These are phyloP conservation scores for Parelbella ahira DNA, from an alignment of 2,888 invertebrate species.

Conservation along the genomic window DNA sequence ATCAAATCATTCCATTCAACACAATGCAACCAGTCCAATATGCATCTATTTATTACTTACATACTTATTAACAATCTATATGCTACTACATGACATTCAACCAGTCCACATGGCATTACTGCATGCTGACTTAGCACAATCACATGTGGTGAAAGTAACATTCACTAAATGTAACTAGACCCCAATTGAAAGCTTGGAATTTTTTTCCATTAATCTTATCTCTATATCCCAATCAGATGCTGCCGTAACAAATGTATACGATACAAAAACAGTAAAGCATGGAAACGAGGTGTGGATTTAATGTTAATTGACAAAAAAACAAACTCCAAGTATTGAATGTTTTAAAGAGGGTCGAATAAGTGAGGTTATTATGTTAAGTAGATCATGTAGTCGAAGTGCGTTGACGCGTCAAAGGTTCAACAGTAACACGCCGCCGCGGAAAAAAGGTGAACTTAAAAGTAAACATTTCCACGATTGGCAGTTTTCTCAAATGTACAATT, in stretches of 20 bases:
- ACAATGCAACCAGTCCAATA: too few species aligned
- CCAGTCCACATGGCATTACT: constrained; percentile 17
- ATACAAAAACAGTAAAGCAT: neutral
- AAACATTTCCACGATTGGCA: constrained; percentile 2
- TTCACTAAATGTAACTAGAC: constrained; percentile 45
- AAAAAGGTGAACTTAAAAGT: constrained; percentile 11
- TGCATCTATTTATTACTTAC: too few species aligned
- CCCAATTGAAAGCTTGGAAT: neutral
- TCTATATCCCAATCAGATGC: too few species aligned
- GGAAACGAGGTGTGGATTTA: too few species aligned
- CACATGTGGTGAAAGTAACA: constrained; percentile 64
- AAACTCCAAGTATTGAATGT: neutral
- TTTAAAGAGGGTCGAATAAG: constrained; percentile 11
- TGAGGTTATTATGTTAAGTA: constrained; percentile 21
- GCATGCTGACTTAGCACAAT: constrained; percentile 41
- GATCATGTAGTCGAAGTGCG: constrained; percentile 26
- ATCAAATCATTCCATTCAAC: too few species aligned
- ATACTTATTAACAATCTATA: too few species aligned
- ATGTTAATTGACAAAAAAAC: too few species aligned
- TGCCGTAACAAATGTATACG: too few species aligned
- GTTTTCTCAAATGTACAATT: neutral
- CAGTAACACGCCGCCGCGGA: constrained; percentile 13
- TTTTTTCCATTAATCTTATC: constrained; percentile 3
- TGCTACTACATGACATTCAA: constrained; percentile 1
- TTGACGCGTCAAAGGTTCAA: constrained; percentile 33